These are phyloP conservation scores for Neopelma chrysocephalum DNA, from an alignment of 2,797 vertebrate genomes.

Conservation along the genomic window DNA sequence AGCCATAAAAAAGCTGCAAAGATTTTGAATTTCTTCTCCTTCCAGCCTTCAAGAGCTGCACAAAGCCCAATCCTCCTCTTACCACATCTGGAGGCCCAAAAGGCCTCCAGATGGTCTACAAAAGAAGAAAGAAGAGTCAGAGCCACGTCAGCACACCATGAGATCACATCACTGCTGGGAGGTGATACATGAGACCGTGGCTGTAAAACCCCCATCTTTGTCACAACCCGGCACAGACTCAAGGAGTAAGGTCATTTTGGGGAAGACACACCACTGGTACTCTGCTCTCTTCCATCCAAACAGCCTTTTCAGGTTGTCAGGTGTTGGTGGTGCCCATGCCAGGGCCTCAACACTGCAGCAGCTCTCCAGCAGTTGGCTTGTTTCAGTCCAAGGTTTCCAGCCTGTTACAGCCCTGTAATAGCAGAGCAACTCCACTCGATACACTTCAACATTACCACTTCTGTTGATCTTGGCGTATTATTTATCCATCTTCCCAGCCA, in stretches of 20 bases:
- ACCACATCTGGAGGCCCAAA: background rate
- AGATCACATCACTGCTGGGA: background rate
- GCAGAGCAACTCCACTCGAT: background rate
- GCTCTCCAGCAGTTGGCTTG: background rate
- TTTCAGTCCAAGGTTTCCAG: background rate
- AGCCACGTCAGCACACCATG: background rate
- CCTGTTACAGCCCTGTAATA: background rate
- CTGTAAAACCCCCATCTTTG: background rate
- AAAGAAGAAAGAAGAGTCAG: background rate
- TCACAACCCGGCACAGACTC: background rate
- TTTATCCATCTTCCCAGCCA: conserved; percentile 37
- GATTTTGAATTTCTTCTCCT: background rate
- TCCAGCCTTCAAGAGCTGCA: background rate
- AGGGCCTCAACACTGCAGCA: background rate
- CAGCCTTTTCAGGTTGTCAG: background rate
- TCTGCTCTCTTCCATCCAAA: background rate
- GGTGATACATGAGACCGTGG: background rate
- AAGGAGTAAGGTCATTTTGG: rapidly evolving
- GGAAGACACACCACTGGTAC: background rate
- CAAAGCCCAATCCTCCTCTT: background rate
- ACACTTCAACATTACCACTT: background rate
- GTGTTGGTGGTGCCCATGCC: background rate
- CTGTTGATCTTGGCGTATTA: conserved; percentile 38
- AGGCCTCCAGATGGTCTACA: background rate
- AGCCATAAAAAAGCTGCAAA: background rate